These are phyloP conservation scores for Brachyopa scutellaris DNA, from an alignment of 2,888 invertebrate species.

Conservation along the genomic window DNA sequence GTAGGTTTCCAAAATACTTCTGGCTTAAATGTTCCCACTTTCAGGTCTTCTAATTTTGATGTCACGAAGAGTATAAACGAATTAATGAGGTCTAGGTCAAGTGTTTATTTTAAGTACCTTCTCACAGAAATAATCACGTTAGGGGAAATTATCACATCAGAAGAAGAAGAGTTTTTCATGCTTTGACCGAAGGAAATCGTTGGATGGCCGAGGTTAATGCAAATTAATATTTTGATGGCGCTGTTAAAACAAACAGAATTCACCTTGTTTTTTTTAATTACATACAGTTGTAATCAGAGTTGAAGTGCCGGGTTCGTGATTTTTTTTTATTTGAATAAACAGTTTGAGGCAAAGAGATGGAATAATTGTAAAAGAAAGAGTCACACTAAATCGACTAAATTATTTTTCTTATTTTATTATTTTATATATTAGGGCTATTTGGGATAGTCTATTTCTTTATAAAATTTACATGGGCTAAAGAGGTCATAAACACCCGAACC, in stretches of 20 bases:
- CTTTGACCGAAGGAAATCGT: not conserved
- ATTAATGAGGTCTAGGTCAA: conserved; percentile 19
- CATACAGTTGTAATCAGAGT: not conserved
- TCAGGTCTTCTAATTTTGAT: conserved; percentile 3
- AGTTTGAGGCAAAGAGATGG: too few relatives aligned
- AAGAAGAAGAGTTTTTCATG: conserved; percentile 3
- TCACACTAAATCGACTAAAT: too few relatives aligned
- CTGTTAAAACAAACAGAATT: not conserved
- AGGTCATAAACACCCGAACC: too few relatives aligned
- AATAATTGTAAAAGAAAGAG: too few relatives aligned
- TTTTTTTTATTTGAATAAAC: too few relatives aligned
- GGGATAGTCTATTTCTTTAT: too few relatives aligned
- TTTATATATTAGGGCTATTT: too few relatives aligned
- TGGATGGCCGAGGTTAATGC: not conserved
- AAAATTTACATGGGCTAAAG: too few relatives aligned
- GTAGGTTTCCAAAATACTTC: not conserved
- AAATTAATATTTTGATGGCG: not conserved
- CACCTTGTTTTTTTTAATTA: too few relatives aligned
- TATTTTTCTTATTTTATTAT: too few relatives aligned
- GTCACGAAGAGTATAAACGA: not conserved
- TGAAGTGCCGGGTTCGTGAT: too few relatives aligned
- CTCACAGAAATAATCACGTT: conserved; percentile 22
- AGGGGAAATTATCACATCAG: conserved; percentile 1
- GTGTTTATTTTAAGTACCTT: conserved; percentile 5
- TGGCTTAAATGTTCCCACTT: not conserved